phyloP scores from a whole-genome alignment of 2,888 invertebrate genomes.

The Conomelus anceps region DNA sequence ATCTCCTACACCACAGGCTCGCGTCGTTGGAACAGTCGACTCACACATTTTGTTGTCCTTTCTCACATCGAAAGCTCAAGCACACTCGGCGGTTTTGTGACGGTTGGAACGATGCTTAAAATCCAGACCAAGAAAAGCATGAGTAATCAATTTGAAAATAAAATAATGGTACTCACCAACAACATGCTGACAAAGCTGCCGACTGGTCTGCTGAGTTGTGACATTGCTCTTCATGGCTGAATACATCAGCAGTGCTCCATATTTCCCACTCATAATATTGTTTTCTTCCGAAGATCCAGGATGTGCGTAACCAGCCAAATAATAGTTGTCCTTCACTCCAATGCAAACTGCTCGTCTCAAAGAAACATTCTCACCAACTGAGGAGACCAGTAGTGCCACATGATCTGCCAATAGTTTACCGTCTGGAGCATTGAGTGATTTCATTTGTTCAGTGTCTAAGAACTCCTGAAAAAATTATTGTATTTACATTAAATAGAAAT shows the following conservation, averaged over 20 bases:
- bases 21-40: no score
- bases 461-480: constrained; percentile 27
- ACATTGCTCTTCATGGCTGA: constrained; percentile 41
- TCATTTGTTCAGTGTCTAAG: constrained; percentile 58
- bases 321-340: constrained; percentile 49
- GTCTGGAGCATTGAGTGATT: constrained; percentile 52
- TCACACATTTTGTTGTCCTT: no score
- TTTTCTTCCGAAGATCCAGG: constrained; percentile 50
- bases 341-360: constrained; percentile 71
- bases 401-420: constrained; percentile 72
- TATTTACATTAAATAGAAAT: neutral
- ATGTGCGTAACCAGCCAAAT: constrained; percentile 70
- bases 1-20: no score
- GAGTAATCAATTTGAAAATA: neutral
- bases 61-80: no score
- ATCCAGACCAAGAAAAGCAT: neutral
- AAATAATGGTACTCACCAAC: constrained; percentile 56
- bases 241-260: constrained; percentile 76
- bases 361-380: constrained; percentile 83
- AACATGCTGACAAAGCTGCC: constrained; percentile 84
- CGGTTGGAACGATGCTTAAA: no score
- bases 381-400: constrained; percentile 77
- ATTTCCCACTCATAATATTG: constrained; percentile 55
- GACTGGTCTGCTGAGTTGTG: constrained; percentile 50
- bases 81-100: no score